Evolutionary conservation across 2,888 invertebrate species (phyloP).

Genomic region (Nomada flava): DNA sequence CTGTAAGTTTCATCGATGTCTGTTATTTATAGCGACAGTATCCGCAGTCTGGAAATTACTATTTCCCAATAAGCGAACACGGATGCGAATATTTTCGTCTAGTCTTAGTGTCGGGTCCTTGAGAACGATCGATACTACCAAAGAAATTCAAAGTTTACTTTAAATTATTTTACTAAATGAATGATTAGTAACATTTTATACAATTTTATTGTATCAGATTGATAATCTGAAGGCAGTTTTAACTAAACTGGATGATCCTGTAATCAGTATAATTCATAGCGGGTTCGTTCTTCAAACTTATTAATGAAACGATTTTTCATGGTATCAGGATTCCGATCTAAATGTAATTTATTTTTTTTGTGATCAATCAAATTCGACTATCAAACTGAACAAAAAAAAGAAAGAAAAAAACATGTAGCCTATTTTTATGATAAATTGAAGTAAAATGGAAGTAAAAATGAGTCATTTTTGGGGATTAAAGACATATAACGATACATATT

Average conservation of each 20-base stretch:
- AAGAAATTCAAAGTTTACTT: conserved; percentile 67
- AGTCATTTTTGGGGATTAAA: conserved; percentile 54
- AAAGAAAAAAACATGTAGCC: conserved; percentile 40
- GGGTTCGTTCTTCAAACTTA: conserved; percentile 23
- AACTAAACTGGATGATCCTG: conserved; percentile 19
- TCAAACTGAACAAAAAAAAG: conserved; percentile 34
- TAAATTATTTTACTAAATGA: conserved; percentile 50
- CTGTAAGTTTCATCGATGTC: conserved; percentile 36
- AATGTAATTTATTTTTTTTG: conserved; percentile 15
- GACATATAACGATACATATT: conserved; percentile 59
- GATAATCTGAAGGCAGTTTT: conserved; percentile 21
- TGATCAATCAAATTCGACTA: conserved; percentile 46
- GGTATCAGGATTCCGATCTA: conserved; percentile 40
- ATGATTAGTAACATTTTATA: conserved; percentile 24
- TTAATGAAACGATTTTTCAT: conserved; percentile 14
- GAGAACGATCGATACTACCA: conserved; percentile 69
- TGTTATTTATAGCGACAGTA: conserved; percentile 34
- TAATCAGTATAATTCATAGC: conserved; percentile 32
- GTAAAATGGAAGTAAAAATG: conserved; percentile 29
- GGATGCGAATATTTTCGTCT: conserved; percentile 72
- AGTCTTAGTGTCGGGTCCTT: conserved; percentile 72
- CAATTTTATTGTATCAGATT: conserved; percentile 33
- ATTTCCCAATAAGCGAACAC: conserved; percentile 34
- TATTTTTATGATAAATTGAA: conserved; percentile 64
- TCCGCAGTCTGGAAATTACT: conserved; percentile 39